These are phyloP conservation scores for Siderastrea radians DNA, from an alignment of 92 coral and sea anemone species.

Conservation along the genomic window DNA sequence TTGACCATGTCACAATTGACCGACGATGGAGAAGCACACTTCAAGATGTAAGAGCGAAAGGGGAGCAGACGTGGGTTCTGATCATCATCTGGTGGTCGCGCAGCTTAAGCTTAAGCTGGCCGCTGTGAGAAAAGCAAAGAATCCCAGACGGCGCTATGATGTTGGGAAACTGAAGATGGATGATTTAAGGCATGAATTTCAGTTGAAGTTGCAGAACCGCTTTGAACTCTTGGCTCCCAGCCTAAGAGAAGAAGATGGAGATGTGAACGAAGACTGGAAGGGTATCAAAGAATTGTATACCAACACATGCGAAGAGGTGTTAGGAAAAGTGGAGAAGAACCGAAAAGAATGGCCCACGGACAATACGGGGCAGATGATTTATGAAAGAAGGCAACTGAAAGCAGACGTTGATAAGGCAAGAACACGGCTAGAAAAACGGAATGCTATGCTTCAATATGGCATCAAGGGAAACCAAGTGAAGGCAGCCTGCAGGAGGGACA, in stretches of 20 bases:
- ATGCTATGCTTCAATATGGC: no score
- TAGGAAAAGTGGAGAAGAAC: no score
- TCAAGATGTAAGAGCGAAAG: conserved; percentile 36
- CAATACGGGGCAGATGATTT: no score
- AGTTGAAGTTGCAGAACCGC: neutral
- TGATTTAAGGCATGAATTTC: neutral
- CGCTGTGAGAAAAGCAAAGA: neutral
- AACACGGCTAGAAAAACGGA: no score
- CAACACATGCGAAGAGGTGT: no score
- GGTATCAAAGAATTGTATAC: no score
- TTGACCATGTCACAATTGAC: conserved; percentile 16
- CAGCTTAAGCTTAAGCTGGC: neutral
- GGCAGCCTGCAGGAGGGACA: no score
- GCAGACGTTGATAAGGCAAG: no score
- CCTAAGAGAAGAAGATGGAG: neutral
- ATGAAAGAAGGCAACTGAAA: no score
- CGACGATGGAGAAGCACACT: conserved; percentile 32
- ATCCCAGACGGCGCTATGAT: neutral
- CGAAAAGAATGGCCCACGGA: no score
- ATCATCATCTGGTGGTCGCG: conserved; percentile 30
- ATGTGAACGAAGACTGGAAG: no score
- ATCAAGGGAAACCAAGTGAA: no score
- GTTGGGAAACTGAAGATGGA: neutral
- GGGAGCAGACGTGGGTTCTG: conserved; percentile 8
- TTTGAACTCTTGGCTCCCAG: neutral